Base-by-base conservation (phyloP, 2,113 vertebrate genomes). In the Pongo abelii region DNA sequence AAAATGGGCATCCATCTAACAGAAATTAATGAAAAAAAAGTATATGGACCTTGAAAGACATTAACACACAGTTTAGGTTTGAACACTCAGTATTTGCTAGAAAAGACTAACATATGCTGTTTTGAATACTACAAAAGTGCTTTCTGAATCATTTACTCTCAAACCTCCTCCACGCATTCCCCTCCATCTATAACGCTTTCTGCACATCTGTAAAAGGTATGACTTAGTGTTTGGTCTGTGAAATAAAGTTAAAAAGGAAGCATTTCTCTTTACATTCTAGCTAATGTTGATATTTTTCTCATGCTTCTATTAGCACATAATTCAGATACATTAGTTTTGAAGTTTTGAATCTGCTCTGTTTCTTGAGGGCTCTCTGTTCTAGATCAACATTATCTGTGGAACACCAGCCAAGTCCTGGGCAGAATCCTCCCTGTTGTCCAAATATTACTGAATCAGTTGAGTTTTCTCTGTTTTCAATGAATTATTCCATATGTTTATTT, bases 401-500 rank as follows among this genome's bases (percentile, higher is more conserved):
- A 23, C 7, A 69, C 5, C 40, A 80, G 20, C 11, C 69, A 93
- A 48, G 16, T 67, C 25, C 64, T 77, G 14, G 5, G 20, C 48
- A 93, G 55, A 96, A 84, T 50, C 8, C 3, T 46, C 8, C 23
- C 27, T n/a, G 5, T 2, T 3, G 3, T 13, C 12, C 32, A 17
- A 57, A 77, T 74, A 72, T 87, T 74, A 78, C 59, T 59, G 11
- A 90, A 12, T 59, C 23, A 35, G 17, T 22, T 83, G 3, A 72
- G 40, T 70, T 94, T 94, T 96, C 88, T 89, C 88, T 79, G 32
- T 57, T 84, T 86, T 90, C 35, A 59, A 12, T 59, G 10, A 78
- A 77, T 83, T 83, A 40, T 79, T 67, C n/a, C 20, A 3, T 25
- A 35, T 59, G 3, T 14, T 38, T 67, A 69, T 89, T 91, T 92